Conservation (phyloP, 2,797 vertebrate species). For the Pseudopleuronectes americanus region DNA sequence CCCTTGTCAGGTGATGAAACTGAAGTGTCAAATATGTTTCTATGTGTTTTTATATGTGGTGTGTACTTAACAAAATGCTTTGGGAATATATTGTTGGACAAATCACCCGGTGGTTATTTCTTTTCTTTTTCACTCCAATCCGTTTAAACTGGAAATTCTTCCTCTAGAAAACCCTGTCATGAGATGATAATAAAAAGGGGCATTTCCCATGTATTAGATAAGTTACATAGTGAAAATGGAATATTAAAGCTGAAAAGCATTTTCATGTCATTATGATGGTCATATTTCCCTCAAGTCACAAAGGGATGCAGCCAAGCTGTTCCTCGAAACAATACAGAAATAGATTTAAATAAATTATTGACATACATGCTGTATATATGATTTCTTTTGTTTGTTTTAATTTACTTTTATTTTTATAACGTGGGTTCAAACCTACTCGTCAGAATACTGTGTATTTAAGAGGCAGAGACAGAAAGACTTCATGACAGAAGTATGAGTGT, state of each 20-base stretch:
- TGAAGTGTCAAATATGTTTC: conserved; percentile 1
- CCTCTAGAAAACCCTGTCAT: conserved; percentile 43
- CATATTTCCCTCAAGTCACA: conserved; percentile 80
- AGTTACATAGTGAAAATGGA: conserved; percentile 42
- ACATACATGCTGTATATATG: not conserved
- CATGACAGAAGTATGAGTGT: not conserved
- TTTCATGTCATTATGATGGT: conserved; percentile 76
- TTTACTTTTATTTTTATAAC: too few species aligned
- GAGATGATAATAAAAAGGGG: conserved; percentile 56
- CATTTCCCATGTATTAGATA: conserved; percentile 48
- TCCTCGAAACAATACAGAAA: conserved; percentile 11
- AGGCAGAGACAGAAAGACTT: not conserved
- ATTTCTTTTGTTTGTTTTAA: not conserved
- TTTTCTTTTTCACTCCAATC: conserved; percentile 57
- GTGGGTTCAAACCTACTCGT: too few species aligned
- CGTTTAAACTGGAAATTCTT: conserved; percentile 60
- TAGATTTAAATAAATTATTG: not conserved
- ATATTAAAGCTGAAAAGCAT: conserved; percentile 54
- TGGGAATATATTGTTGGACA: conserved; percentile 39
- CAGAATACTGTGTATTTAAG: not conserved
- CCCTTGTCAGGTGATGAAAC: conserved; percentile 61
- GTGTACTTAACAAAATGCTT: conserved; percentile 51
- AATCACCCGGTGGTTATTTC: conserved; percentile 58
- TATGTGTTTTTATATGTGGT: conserved; percentile 45
- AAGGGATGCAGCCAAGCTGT: conserved; percentile 30